Percentiles rank a stretch among this genome's conserved stretches.
Conservation (phyloP, 2,113 vertebrate species). For the Entosphenus tridentatus region DNA sequence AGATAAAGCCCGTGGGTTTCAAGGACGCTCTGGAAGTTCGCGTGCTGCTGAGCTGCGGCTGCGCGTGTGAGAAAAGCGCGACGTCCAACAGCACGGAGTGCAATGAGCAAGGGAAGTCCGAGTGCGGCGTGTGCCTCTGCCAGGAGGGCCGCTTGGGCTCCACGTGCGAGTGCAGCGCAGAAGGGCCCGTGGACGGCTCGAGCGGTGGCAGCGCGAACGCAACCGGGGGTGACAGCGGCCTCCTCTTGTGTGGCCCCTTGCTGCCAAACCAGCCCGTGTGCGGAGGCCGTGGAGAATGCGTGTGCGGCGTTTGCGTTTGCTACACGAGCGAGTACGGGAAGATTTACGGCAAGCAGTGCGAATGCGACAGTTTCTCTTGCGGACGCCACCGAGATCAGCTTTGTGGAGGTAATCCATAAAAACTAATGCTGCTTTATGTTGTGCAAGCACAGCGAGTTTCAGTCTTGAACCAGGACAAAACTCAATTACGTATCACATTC, state of each 20-base stretch:
- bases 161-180: background rate
- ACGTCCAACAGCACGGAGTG: background rate
- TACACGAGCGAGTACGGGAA: constrained; percentile 78
- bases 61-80: constrained; percentile 1
- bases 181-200: too few relatives aligned
- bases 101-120: background rate
- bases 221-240: background rate
- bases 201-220: too few relatives aligned
- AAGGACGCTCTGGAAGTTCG: background rate
- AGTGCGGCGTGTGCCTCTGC: constrained; percentile 1
- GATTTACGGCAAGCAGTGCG: constrained; percentile 80
- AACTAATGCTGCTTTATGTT: too few relatives aligned
- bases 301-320: constrained; percentile 82
- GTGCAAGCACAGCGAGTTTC: too few relatives aligned
- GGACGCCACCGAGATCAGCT: constrained; percentile 71
- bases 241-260: constrained; percentile 58
- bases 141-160: background rate
- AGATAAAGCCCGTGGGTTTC: constrained; percentile 3
- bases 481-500: too few relatives aligned
- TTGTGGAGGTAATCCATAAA: constrained; percentile 51
- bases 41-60: background rate
- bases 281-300: constrained; percentile 72
- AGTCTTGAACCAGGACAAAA: too few relatives aligned
- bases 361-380: constrained; percentile 91
- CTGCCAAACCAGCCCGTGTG: constrained; percentile 39